phyloP scores from a whole-genome alignment of 2,888 invertebrate species.

The Lepidonotus clava region DNA sequence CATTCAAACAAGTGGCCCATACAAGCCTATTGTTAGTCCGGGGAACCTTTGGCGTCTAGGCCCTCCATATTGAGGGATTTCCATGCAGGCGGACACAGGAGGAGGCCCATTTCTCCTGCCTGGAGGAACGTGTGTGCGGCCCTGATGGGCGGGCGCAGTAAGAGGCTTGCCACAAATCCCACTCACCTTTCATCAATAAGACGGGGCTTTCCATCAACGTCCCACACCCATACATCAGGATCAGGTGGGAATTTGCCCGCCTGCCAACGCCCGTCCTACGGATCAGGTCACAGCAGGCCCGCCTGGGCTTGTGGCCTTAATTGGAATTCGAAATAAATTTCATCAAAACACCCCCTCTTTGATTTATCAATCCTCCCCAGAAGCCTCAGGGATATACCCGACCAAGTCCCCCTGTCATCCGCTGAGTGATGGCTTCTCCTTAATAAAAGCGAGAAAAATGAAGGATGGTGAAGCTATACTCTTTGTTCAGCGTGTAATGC shows the following conservation, averaged over 20 bases:
- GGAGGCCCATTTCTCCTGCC: background rate
- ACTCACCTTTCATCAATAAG: slow-evolving; percentile 44
- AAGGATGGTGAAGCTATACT: slow-evolving; percentile 22
- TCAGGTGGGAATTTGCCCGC: background rate
- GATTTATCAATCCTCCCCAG: slow-evolving; percentile 19
- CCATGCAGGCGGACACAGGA: background rate
- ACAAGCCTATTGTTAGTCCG: background rate
- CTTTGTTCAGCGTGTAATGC: background rate
- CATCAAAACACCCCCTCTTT: slow-evolving; percentile 33
- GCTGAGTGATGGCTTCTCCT: too few relatives aligned
- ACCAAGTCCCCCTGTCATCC: too few relatives aligned
- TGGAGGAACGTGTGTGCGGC: background rate
- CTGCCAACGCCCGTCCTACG: slow-evolving; percentile 2
- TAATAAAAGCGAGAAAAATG: too few relatives aligned
- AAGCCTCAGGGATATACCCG: slow-evolving; percentile 9
- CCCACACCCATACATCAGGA: slow-evolving; percentile 25
- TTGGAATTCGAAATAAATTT: slow-evolving; percentile 46
- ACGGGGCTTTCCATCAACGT: background rate
- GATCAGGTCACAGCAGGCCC: background rate
- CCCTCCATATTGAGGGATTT: slow-evolving; percentile 9
- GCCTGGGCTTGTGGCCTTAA: slow-evolving; percentile 18
- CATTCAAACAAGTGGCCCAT: background rate
- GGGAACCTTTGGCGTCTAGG: background rate
- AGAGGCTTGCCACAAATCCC: slow-evolving; percentile 50
- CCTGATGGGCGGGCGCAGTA: background rate